phyloP scores from a whole-genome alignment of 2,113 vertebrate genomes.

The Lichenostomus cassidix region DNA sequence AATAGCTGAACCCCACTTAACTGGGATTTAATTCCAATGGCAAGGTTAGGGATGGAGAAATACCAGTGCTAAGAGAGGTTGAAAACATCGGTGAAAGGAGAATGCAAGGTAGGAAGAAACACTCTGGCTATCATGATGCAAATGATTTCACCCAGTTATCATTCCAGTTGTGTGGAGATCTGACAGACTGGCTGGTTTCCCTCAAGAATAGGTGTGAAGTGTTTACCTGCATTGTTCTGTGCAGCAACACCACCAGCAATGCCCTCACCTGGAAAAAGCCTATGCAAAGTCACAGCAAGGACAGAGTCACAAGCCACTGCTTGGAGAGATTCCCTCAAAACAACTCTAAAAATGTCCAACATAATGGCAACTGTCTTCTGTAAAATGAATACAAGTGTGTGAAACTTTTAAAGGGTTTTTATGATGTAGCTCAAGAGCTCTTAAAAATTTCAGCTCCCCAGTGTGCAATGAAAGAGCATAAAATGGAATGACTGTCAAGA shows the following conservation, averaged over 20 bases:
- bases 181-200: neutral
- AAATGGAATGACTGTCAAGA: slow-evolving; percentile 64
- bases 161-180: neutral
- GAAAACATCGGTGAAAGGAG: neutral
- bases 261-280: neutral
- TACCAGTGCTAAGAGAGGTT: neutral
- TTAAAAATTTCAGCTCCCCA: slow-evolving; percentile 62
- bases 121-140: neutral
- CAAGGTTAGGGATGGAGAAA: neutral
- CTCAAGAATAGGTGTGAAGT: fast-evolving
- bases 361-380: slow-evolving; percentile 24
- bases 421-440: slow-evolving; percentile 54
- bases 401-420: slow-evolving; percentile 63
- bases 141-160: neutral
- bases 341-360: slow-evolving; percentile 19
- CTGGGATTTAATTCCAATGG: neutral
- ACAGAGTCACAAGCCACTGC: neutral
- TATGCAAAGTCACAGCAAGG: neutral
- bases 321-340: neutral
- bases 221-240: neutral
- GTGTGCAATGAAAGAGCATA: slow-evolving; percentile 54
- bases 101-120: neutral
- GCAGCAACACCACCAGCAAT: neutral
- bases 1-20: neutral
- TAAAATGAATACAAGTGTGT: slow-evolving; percentile 38